Base-by-base conservation (phyloP, 1,140 invertebrate species). In the Vollenhovia emeryi region DNA sequence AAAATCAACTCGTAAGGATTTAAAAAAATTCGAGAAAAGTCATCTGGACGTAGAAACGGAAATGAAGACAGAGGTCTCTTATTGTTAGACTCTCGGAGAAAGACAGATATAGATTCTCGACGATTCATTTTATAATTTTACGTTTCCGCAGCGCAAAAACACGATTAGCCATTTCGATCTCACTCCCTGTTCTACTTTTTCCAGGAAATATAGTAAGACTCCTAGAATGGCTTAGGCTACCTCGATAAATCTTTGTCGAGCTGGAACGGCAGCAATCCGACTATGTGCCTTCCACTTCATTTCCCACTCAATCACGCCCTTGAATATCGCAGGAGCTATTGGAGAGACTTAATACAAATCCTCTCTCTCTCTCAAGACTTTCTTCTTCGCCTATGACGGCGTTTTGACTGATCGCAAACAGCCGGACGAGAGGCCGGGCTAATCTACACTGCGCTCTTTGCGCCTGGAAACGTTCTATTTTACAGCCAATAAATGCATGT, bases 381-480 rank as follows among this genome's bases (percentile, higher is more conserved):
- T 60, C 55, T 13, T 71, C 30, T 15, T 52, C 36, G 11, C 18
- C 18, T 50, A 18, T n/a, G 33, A 52, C 7, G n/a, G 15, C 43
- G 33, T 43, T n/a, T 55, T 62, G 62, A 83, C 60, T 45, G 71
- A 84, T 87, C 48, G 60, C 36, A 33, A 40, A 18, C 33, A 9
- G 15, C 36, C 11, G 9, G 45, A 78, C 48, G 86, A 71, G n/a
- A n/a, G n/a, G n/a, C n/a, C n/a, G n/a, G n/a, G n/a, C n/a, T n/a
- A n/a, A n/a, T n/a, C n/a, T n/a, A n/a, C n/a, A n/a, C n/a, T n/a
- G n/a, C n/a, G n/a, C n/a, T n/a, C n/a, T n/a, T n/a, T n/a, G n/a
- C n/a, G n/a, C n/a, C n/a, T n/a, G n/a, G n/a, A n/a, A n/a, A n/a
- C n/a, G n/a, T n/a, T n/a, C n/a, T n/a, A n/a, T n/a, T n/a, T n/a